Evolutionary conservation across 1,140 invertebrate species (phyloP), one percentile per base, ranked within the genome.

Genomic region (Leptestheria dahalacensis): DNA sequence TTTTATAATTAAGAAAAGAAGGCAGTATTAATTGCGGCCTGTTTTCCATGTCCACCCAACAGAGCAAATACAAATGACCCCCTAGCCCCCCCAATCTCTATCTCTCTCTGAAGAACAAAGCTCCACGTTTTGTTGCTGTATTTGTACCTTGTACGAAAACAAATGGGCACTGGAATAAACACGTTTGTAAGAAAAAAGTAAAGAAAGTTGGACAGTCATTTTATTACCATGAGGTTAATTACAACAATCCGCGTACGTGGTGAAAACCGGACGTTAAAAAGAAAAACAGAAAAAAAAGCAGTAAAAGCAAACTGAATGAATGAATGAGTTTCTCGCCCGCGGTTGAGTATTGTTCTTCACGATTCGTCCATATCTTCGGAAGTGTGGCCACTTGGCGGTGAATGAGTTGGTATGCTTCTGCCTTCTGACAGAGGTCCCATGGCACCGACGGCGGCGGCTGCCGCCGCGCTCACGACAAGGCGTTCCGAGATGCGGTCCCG

Each of bases 401-500:
- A 41, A 15, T 41, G 33, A 41, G 33, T 15, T 41, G 33, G 15
- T 41, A 15, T 41, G 15, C 33, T 15, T 15, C 15, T 6, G 33
- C 6, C 6, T 41, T 41, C 33, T 41, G 15, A 41, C 15, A 41
- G 15, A 41, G 33, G 15, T 41, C 33, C 33, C 33, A 41, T 41
- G 33, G 6, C 15, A 6, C 33, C 33, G 6, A 41, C 33, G 15
- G 53, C 53, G 11, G 53, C 53, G 12, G 26, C 26, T 28, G 24
- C 18, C 1, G 53, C 53, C 15, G 53, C 53, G 21, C 53, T 55
- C 4, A 55, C 53, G 18, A 52, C 26, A 12, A 60, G 33, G 41
- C 58, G 58, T 20, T 60, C 58, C 4, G 58, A 26, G 20, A 60
- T 9, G 9, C 58, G 47, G 48, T 60, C 58, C n/a, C 58, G 58